phyloP scores from a whole-genome alignment of 1,140 invertebrate species.

The Chrysomallon squamiferum region DNA sequence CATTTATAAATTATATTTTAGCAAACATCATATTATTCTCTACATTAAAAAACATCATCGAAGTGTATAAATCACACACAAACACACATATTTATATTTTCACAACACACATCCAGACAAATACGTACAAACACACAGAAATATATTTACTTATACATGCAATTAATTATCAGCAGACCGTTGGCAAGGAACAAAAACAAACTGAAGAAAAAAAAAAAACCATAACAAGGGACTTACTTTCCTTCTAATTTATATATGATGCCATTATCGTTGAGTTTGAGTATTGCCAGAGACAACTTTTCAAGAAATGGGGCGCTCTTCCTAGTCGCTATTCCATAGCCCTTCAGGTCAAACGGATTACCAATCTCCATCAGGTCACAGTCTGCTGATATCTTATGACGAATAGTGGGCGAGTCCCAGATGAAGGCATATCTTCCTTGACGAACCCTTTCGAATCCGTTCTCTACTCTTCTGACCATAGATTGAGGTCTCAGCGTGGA shows the following conservation, averaged over 20 bases:
- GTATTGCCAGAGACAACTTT: constrained; percentile 89
- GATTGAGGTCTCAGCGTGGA: constrained; percentile 59
- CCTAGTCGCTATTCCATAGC: constrained; percentile 50
- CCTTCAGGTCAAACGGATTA: constrained; percentile 56
- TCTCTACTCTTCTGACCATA: constrained; percentile 39
- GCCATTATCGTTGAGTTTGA: constrained; percentile 93
- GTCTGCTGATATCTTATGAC: constrained; percentile 48
- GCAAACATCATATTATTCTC: too few species aligned
- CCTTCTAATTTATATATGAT: constrained; percentile 79
- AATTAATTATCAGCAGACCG: too few species aligned
- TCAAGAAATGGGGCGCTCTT: constrained; percentile 88
- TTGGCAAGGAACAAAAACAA: too few species aligned
- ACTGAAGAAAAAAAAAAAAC: too few species aligned
- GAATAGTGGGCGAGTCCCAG: constrained; percentile 56
- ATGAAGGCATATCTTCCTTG: constrained; percentile 57
- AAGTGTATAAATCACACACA: too few species aligned
- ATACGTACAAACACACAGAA: too few species aligned
- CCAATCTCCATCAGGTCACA: constrained; percentile 57
- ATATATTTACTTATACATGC: too few species aligned
- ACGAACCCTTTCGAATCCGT: constrained; percentile 53
- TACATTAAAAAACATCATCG: too few species aligned
- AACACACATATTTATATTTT: too few species aligned
- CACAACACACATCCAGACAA: too few species aligned
- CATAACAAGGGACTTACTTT: constrained; percentile 59
- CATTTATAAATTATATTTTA: too few species aligned